Evolutionary conservation across 2,113 vertebrate genomes (phyloP), one percentile per base, ranked within the genome.

Genomic region (Thamnaconus septentrionalis): DNA sequence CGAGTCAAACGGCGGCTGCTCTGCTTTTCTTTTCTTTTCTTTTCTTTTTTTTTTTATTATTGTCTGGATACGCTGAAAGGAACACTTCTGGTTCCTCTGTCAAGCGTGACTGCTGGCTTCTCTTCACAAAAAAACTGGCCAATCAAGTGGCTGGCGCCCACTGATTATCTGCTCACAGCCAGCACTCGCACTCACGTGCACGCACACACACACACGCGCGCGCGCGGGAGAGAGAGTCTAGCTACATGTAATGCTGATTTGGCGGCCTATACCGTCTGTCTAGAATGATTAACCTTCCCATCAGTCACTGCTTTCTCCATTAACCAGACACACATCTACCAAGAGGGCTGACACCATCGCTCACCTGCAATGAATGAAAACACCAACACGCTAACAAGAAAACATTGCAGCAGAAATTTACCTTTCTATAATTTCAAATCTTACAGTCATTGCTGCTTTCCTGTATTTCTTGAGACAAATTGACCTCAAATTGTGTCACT

Each of bases 251-350:
- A 60, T 78, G 64, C 75, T 80, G 82, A 85, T 86, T 85, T 89
- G 80, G 80, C 78, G 74, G 72, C 80, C 77, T 80, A 85, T 71
- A 85, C 68, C 81, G 73, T 85, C 78, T 89, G 87, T 86, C 87
- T 61, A 11, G 55, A 80, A 79, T 84, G 80, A 89, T 89, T 87
- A 87, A 87, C 85, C 87, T 87, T 85, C 79, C 83, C 76, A 86
- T 87, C 87, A 87, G 70, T 87, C 85, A 83, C 68, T 10, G 60
- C 42, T 56, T 62, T 71, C 73, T 65, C 73, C 61, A 80, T 84
- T 85, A 79, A 57, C 73, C 73, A 73, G 54, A 62, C 63, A 63
- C 72, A 63, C 72, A 65, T 8, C 5, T 4, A 41, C 53, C 3
- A 8, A 42, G 18, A 31, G 18, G 18, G 18, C 18, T 31, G 18